These are phyloP conservation scores for Bombylius discolor DNA, from an alignment of 2,888 invertebrate genomes.

Conservation along the genomic window DNA sequence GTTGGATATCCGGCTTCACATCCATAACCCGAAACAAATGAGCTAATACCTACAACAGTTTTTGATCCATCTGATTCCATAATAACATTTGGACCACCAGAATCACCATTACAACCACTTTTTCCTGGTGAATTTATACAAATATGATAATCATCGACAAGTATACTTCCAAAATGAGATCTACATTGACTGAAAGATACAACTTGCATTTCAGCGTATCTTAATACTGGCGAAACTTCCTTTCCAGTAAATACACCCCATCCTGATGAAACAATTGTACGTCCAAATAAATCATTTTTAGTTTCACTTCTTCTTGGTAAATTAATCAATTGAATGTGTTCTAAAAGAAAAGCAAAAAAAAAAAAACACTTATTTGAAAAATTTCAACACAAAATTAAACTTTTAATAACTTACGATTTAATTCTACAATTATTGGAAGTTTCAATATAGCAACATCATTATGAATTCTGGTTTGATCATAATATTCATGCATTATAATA, in stretches of 20 bases:
- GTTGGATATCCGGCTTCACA: neutral
- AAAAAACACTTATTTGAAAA: too few species aligned
- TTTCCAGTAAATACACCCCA: neutral
- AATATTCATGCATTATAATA: neutral
- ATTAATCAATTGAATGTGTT: neutral
- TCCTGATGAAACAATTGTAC: neutral
- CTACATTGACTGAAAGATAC: neutral
- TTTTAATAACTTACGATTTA: neutral
- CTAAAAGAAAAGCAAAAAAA: neutral
- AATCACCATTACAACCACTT: neutral
- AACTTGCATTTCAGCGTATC: neutral
- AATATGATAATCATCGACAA: neutral
- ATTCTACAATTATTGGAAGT: neutral
- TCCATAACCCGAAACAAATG: neutral
- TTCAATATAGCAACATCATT: neutral
- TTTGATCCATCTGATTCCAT: neutral
- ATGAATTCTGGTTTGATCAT: neutral
- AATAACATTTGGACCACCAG: neutral
- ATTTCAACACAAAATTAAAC: too few species aligned
- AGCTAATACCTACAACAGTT: neutral
- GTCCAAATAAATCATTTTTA: neutral
- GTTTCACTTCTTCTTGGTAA: neutral
- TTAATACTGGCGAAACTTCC: neutral
- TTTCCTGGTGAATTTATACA: neutral
- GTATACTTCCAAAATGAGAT: neutral